Evolutionary conservation across 2,113 vertebrate species (phyloP), one percentile per base, ranked within the genome.

Genomic region (Gallinago media): DNA sequence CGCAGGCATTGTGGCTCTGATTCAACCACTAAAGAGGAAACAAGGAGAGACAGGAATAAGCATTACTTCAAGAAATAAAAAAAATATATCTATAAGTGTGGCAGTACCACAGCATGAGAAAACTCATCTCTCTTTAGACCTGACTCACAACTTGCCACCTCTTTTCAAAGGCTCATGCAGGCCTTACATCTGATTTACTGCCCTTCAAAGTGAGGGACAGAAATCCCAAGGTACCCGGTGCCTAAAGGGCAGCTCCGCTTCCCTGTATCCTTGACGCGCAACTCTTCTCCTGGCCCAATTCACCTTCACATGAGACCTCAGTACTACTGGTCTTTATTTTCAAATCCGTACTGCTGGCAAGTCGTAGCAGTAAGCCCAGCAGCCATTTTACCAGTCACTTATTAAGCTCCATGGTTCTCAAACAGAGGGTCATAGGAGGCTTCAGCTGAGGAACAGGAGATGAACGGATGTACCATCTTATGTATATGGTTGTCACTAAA

Each of bases 1-100:
- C 99, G 84, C 99, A 99, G 42, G 99, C 99, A 1, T 99, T 99
- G 97, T 99, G 99, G 96, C 99, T 99, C 98, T 99, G 99, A 96
- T 99, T 99, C 97, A 99, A 97, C 99, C 99, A 99, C 99, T 99
- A 81, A 11, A 92, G 80, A 34, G 88, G 76, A 97, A 88, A 58
- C 50, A 86, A 80, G 65, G 55, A 42, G 79, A 88, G 47, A 79
- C 5, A 63, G 18, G 23, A 5, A 16, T 42, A 22, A 89, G 38
- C 25, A 46, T 6, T 17, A 22, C 49, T 49, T 67, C 72, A 97
- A 95, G 8, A 59, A 50, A 71, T 12, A 10, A 23, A 20, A 2
- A 5, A 15, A 25, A 32, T n/a, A 5, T 8, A 23, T 8, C 55
- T 15, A 16, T 2, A 23, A 59, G 25, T 0, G 0, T 1, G 4